Conservation (phyloP, 2,113 vertebrate genomes). For the Vulpes vulpes region DNA sequence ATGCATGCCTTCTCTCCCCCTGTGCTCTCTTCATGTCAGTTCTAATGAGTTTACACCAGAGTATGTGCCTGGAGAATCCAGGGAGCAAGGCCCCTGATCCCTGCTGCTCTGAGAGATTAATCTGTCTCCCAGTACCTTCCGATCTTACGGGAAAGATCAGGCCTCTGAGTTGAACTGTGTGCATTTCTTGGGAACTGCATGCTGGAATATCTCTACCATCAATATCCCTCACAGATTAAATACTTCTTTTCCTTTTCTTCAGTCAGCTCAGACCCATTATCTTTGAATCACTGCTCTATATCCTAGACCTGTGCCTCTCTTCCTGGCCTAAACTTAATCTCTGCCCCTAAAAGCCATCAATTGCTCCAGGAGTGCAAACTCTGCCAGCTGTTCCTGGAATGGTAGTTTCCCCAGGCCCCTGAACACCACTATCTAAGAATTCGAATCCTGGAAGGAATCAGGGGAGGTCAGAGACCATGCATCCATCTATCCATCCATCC, state of each 20-base stretch:
- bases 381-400: conserved; percentile 72
- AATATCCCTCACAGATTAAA: neutral
- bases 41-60: neutral
- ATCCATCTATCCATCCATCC: neutral
- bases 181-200: neutral
- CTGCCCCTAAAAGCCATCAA: conserved; percentile 49
- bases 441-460: conserved; percentile 51
- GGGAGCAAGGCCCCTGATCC: neutral
- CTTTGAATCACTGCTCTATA: conserved; percentile 62
- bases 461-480: conserved; percentile 22
- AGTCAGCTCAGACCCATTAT: conserved; percentile 47
- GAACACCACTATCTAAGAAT: neutral
- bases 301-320: conserved; percentile 55
- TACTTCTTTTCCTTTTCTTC: neutral
- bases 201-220: neutral
- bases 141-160: conserved; percentile 57
- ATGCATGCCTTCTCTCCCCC: neutral
- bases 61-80: neutral
- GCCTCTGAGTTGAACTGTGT: conserved; percentile 40
- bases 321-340: conserved; percentile 61
- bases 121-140: neutral
- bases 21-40: neutral
- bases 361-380: neutral
- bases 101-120: conserved; percentile 9
- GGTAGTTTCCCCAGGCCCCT: conserved; percentile 21